Evolutionary conservation across 1,140 invertebrate species (phyloP).

Genomic region (Leptinotarsa lineolata): DNA sequence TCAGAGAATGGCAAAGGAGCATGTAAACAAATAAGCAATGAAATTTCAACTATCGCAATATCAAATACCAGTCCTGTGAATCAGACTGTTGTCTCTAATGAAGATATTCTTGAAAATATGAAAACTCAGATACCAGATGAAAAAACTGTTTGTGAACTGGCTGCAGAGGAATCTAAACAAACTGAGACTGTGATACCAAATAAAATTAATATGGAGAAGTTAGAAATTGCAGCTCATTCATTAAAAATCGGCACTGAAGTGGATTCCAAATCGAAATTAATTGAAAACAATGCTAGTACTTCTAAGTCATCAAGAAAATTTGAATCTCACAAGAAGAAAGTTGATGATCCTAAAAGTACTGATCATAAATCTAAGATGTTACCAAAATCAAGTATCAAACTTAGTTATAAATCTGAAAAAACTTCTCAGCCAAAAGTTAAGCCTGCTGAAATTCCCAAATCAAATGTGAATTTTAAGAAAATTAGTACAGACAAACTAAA

Average conservation of each 20-base stretch:
- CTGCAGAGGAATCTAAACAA: background rate
- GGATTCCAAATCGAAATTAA: background rate
- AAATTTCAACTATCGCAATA: too few species aligned
- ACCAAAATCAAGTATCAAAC: conserved; percentile 11
- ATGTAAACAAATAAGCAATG: too few species aligned
- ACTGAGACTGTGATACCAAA: too few species aligned
- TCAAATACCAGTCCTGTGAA: too few species aligned
- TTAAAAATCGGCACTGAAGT: background rate
- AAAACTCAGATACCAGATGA: too few species aligned
- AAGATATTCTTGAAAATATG: too few species aligned
- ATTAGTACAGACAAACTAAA: background rate
- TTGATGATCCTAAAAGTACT: background rate
- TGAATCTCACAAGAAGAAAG: conserved; percentile 6
- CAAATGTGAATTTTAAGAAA: conserved; percentile 11
- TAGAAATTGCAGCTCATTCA: too few species aligned
- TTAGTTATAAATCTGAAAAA: conserved; percentile 11
- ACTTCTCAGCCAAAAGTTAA: background rate
- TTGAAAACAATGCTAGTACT: background rate
- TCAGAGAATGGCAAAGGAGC: too few species aligned
- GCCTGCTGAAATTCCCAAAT: background rate
- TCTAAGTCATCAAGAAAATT: conserved; percentile 51
- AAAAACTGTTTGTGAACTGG: too few species aligned
- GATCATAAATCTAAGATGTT: conserved; percentile 1
- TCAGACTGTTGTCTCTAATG: too few species aligned
- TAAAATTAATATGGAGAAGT: too few species aligned